Percentiles rank a stretch among this genome's conserved stretches.
phyloP scores from a whole-genome alignment of 2,888 invertebrate genomes.

The Epistrophe grossulariae region DNA sequence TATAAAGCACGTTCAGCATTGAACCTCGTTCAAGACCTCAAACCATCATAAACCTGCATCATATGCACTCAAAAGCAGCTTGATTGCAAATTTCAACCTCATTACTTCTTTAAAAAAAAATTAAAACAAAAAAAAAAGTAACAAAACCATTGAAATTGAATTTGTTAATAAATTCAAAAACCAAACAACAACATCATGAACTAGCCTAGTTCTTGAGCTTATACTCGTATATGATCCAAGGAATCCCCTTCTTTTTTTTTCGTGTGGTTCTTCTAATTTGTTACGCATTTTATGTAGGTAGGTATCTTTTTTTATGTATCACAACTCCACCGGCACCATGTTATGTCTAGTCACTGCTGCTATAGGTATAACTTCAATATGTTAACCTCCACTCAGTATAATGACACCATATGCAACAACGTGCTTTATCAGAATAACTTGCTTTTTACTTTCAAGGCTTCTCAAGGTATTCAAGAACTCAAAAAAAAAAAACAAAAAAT shows the following conservation, averaged over 20 bases:
- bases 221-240: not conserved
- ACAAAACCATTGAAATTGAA: conserved; percentile 25
- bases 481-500: conserved; percentile 15
- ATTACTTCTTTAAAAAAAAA: conserved; percentile 32
- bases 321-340: conserved; percentile 1
- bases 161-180: conserved; percentile 44
- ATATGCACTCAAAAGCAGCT: conserved; percentile 24
- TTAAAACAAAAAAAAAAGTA: conserved; percentile 1
- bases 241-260: conserved; percentile 30
- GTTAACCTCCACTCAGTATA: conserved; percentile 62
- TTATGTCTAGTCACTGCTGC: conserved; percentile 10
- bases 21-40: conserved; percentile 67
- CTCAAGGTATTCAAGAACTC: conserved; percentile 73
- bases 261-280: conserved; percentile 22
- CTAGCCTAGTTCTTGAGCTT: conserved; percentile 51
- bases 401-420: conserved; percentile 46
- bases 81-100: conserved; percentile 58
- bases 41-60: conserved; percentile 14
- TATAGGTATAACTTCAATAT: conserved; percentile 6
- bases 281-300: conserved; percentile 36
- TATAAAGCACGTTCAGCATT: conserved; percentile 4
- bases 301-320: conserved; percentile 20
- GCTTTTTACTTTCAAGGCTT: conserved; percentile 64
- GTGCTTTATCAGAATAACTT: conserved; percentile 21
- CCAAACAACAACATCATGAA: conserved; percentile 5